Conservation (phyloP, 2,888 invertebrate species). For the Scaptomyza parva region DNA sequence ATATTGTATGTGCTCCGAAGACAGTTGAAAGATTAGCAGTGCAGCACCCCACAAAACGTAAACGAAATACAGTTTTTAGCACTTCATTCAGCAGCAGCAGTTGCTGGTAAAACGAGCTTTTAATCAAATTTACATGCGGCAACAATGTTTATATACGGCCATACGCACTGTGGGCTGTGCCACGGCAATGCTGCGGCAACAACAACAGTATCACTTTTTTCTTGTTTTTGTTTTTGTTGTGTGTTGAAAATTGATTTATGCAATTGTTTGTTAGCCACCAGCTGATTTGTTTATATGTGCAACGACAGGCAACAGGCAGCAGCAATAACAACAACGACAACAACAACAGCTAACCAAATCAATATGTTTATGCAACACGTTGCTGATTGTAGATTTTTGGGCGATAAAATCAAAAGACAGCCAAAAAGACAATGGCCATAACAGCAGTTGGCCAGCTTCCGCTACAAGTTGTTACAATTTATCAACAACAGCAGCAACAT, state of each 20-base stretch:
- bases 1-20: conserved; percentile 49
- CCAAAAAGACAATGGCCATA: conserved; percentile 61
- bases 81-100: no score
- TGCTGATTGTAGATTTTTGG: conserved; percentile 62
- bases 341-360: conserved; percentile 58
- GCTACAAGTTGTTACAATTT: conserved; percentile 66
- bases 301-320: conserved; percentile 54
- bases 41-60: conserved; percentile 19
- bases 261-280: conserved; percentile 75
- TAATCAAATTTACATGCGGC: conserved; percentile 75
- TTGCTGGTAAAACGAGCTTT: conserved; percentile 73
- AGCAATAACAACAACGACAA: conserved; percentile 33
- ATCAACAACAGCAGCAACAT: background rate
- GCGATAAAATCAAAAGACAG: conserved; percentile 67
- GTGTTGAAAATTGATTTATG: conserved; percentile 80
- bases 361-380: conserved; percentile 76
- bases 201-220: conserved; percentile 17
- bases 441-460: conserved; percentile 56
- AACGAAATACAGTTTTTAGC: conserved; percentile 55
- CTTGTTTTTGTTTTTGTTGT: conserved; percentile 37
- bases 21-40: conserved; percentile 71
- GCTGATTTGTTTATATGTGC: conserved; percentile 76
- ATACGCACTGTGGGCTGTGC: conserved; percentile 73
- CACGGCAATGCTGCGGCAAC: conserved; percentile 16
- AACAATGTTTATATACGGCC: conserved; percentile 49